Evolutionary conservation across 1,140 invertebrate species (phyloP).

Genomic region (Drosophila fuyamai): DNA sequence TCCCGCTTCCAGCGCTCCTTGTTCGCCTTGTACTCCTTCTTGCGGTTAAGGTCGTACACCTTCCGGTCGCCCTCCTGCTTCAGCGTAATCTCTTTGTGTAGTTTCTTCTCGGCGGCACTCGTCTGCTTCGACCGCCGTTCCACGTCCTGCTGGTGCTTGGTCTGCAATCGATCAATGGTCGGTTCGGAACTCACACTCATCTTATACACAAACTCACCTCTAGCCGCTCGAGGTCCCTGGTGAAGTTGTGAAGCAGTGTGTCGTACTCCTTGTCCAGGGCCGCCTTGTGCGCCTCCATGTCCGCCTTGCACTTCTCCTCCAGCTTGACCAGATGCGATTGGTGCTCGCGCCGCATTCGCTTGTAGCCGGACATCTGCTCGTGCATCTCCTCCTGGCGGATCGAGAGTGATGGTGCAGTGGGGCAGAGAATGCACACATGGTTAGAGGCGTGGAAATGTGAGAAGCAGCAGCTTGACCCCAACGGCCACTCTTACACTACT

Average conservation of each 20-base stretch:
- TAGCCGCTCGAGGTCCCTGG: constrained; percentile 95
- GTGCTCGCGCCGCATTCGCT: constrained; percentile 98
- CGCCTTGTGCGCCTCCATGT: constrained; percentile 98
- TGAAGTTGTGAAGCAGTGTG: constrained; percentile 94
- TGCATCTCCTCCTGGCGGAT: constrained; percentile 94
- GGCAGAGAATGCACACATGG: constrained; percentile 50
- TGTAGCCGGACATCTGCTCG: constrained; percentile 99
- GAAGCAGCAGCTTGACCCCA: constrained; percentile 1
- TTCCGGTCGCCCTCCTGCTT: constrained; percentile 95
- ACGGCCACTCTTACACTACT: not conserved
- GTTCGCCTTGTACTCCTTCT: constrained; percentile 98
- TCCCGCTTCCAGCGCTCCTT: constrained; percentile 98
- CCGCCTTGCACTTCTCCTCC: constrained; percentile 97
- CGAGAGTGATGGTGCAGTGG: constrained; percentile 8
- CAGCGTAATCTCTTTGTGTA: constrained; percentile 95
- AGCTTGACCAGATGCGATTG: constrained; percentile 96
- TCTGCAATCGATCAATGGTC: constrained; percentile 69
- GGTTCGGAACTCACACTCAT: not conserved
- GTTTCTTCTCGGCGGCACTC: constrained; percentile 94
- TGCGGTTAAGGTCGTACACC: constrained; percentile 95
- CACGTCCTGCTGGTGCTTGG: constrained; percentile 95
- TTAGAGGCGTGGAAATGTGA: constrained; percentile 28
- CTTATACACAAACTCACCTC: constrained; percentile 85
- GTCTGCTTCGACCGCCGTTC: constrained; percentile 96
- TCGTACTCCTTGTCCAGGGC: constrained; percentile 99